Evolutionary conservation across 2,888 invertebrate species (phyloP), one percentile per base, ranked within the genome.

Genomic region (Stegana nigrithorax): DNA sequence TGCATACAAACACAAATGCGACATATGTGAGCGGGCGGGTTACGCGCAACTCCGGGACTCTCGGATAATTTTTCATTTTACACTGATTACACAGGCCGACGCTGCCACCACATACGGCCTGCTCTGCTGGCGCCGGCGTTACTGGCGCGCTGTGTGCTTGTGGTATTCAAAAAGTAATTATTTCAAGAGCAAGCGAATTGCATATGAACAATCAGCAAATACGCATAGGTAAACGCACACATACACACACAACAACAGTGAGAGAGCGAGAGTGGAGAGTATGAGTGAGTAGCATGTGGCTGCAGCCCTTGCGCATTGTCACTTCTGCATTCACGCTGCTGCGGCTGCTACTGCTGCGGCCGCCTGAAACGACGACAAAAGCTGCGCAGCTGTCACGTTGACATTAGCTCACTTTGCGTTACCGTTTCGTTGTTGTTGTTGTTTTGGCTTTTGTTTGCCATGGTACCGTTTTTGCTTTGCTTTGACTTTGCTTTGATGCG

Each of bases 1-100:
- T 14, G 47, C 25, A n/a, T n/a, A n/a, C n/a, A n/a, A n/a, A n/a
- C n/a, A n/a, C 19, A 12, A 14, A 12, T 14, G 70, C 71, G 79
- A 75, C 81, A 82, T 81, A 80, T 82, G 81, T 67, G 73, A 71
- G 69, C 68, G 68, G 75, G 67, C 68, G 68, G 70, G 59, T n/a
- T n/a, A n/a, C n/a, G n/a, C n/a, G 44, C 62, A 45, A 51, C 61
- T 60, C 51, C 50, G 25, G 42, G 21, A 29, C n/a, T 19, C 53
- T 47, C 58, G 53, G 59, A 60, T 45, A 60, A 67, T 67, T 67
- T 65, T 65, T 67, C 64, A 67, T 67, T 65, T 55, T 67, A 60
- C 60, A 59, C 60, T 67, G 62, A 61, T 67, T 65, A 50, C 63
- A 67, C 60, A 36, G 23, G 56, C 60, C 27, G 47, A 47, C 23